Conservation (phyloP, 2,113 vertebrate genomes). For the Nothocercus nigrocapillus region DNA sequence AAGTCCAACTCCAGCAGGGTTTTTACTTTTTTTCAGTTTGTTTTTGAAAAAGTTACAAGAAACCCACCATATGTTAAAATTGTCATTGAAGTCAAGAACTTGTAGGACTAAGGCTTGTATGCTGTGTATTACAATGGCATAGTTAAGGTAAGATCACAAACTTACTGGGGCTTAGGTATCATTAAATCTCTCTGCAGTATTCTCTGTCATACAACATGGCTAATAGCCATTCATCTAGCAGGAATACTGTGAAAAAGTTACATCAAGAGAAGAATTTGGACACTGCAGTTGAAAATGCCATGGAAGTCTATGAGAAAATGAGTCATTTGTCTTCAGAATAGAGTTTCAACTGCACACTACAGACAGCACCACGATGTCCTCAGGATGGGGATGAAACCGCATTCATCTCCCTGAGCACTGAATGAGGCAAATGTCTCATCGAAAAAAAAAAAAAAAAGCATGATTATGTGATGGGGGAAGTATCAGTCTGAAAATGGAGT, state of each 20-base stretch:
- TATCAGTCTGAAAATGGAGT: background rate
- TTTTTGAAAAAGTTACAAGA: background rate
- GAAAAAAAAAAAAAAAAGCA: background rate
- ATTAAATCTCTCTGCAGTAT: background rate
- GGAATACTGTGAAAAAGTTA: background rate
- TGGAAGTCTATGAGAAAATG: background rate
- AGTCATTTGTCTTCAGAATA: background rate
- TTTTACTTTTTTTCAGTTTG: background rate
- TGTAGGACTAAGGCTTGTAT: background rate
- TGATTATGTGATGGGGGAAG: accelerated
- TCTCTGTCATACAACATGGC: background rate
- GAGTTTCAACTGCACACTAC: background rate
- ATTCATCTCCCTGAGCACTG: background rate
- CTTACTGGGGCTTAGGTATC: accelerated
- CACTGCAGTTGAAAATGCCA: background rate
- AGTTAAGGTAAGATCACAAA: background rate
- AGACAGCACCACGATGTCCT: accelerated
- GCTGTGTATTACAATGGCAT: no score
- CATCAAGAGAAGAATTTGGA: background rate
- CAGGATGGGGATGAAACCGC: background rate
- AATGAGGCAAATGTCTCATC: accelerated
- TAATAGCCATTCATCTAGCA: background rate
- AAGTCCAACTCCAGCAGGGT: background rate
- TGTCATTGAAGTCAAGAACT: background rate
- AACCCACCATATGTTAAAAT: background rate